A percentile compares a stretch with the other conserved stretches of the same genome.
phyloP scores from a whole-genome alignment of 2,888 invertebrate species.

The Cephonodes hylas region DNA sequence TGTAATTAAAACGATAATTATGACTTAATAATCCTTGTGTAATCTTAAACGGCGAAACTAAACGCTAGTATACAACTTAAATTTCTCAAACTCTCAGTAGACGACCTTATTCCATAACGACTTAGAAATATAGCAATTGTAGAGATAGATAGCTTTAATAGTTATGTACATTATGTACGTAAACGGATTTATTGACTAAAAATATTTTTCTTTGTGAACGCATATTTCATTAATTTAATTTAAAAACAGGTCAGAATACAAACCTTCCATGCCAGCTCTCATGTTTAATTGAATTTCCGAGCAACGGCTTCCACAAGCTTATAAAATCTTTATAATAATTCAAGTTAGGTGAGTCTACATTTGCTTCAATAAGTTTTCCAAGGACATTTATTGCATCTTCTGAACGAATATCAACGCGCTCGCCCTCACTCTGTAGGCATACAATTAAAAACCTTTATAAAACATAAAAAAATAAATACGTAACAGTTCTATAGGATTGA shows the following conservation, averaged over 20 bases:
- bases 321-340: conserved; percentile 82
- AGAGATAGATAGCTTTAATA: neutral
- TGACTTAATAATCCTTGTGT: too few relatives aligned
- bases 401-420: conserved; percentile 79
- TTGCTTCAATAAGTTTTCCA: conserved; percentile 84
- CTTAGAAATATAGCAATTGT: conserved; percentile 18
- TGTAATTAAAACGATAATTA: too few relatives aligned
- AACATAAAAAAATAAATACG: neutral
- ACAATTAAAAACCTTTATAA: conserved; percentile 12
- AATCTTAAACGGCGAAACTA: too few relatives aligned
- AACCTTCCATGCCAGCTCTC: conserved; percentile 47
- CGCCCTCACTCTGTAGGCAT: conserved; percentile 64
- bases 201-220: too few relatives aligned
- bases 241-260: too few relatives aligned
- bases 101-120: too few relatives aligned
- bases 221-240: too few relatives aligned
- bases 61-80: too few relatives aligned
- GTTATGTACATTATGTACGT: too few relatives aligned
- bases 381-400: conserved; percentile 84
- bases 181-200: too few relatives aligned
- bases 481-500: too few relatives aligned
- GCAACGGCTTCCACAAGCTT: conserved; percentile 78
- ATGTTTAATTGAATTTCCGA: conserved; percentile 72
- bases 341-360: conserved; percentile 82
- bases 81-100: too few relatives aligned